Evolutionary conservation across 2,888 invertebrate genomes (phyloP), one percentile per base, ranked within the genome.

Genomic region (Mesopsocus fuscifrons): DNA sequence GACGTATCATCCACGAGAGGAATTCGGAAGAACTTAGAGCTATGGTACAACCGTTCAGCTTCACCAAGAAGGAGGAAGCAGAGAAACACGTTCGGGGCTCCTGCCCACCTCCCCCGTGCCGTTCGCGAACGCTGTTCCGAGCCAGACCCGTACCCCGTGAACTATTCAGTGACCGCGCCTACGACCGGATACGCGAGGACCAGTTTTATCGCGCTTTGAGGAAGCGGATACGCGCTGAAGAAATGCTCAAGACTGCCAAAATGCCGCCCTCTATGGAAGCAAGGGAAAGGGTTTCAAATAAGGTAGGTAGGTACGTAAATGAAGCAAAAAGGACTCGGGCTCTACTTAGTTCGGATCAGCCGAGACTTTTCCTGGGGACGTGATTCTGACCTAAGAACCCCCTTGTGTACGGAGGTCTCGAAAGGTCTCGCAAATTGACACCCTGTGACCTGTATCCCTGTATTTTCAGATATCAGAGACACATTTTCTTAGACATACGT

Each of bases 111-210:
- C 33, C 33, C 3, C n/a, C 17, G 13, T 18, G 17, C 13, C 9
- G 8, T 13, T 9, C 8, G n/a, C n/a, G n/a, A 4, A 5, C 16
- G 6, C 26, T 26, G 8, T 78, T 79, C 53, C 68, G 62, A 52
- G 78, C 78, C 0, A 71, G 72, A 49, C 77, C 78, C 0, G 69
- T 78, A 8, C 77, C 79, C 1, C 75, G 68, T 54, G 73, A 75
- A 57, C 59, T 78, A 17, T 78, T 77, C 54, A 74, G 74, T 13
- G 75, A 75, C 52, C 74, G 74, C 48, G 67, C 77, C 52, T 77
- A 77, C 49, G 71, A 73, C 48, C 75, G 72, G 55, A 73, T 74
- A 67, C 68, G 74, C 49, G 77, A 79, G 54, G 74, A 78, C 51
- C 75, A 77, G 49, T 79, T 72, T 59, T 77, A 74, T 57, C 74